A percentile compares a stretch with the other conserved stretches of the same genome.
Conservation (phyloP, 2,797 vertebrate genomes). For the Hybognathus amarus region DNA sequence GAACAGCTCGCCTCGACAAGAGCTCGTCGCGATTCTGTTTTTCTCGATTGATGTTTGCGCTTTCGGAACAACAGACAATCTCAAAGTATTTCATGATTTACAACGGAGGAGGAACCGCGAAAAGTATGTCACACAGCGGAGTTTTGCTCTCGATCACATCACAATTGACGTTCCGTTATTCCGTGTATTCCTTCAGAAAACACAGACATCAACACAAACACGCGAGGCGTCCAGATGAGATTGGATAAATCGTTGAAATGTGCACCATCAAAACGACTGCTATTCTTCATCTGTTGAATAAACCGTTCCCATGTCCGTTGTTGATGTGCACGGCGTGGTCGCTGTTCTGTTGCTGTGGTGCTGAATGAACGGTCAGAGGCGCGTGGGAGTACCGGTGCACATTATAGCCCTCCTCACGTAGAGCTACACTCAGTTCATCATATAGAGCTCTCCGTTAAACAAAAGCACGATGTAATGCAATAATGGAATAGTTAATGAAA, state of each 20-base stretch:
- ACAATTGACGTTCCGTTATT: constrained; percentile 8
- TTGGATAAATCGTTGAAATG: neutral
- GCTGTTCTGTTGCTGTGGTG: constrained; percentile 80
- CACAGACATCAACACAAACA: neutral
- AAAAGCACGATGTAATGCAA: neutral
- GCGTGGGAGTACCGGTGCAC: constrained; percentile 63
- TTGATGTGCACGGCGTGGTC: constrained; percentile 15
- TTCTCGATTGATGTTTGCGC: constrained; percentile 57
- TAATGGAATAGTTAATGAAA: neutral
- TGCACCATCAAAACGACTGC: neutral
- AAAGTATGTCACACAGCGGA: constrained; percentile 15
- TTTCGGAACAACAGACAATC: constrained; percentile 55
- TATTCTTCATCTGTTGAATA: neutral
- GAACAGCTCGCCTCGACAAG: constrained; percentile 65
- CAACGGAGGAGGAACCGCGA: constrained; percentile 30
- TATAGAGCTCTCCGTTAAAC: neutral
- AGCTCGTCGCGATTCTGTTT: constrained; percentile 61
- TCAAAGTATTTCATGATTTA: constrained; percentile 61
- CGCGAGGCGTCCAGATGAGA: neutral
- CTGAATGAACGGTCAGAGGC: constrained; percentile 70
- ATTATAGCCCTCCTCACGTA: constrained; percentile 17
- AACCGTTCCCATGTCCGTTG: neutral
- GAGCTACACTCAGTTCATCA: neutral
- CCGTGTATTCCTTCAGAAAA: neutral
- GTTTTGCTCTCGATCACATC: constrained; percentile 1